Conservation (phyloP, 2,888 invertebrate species). For the Mesochorus sp. region DNA sequence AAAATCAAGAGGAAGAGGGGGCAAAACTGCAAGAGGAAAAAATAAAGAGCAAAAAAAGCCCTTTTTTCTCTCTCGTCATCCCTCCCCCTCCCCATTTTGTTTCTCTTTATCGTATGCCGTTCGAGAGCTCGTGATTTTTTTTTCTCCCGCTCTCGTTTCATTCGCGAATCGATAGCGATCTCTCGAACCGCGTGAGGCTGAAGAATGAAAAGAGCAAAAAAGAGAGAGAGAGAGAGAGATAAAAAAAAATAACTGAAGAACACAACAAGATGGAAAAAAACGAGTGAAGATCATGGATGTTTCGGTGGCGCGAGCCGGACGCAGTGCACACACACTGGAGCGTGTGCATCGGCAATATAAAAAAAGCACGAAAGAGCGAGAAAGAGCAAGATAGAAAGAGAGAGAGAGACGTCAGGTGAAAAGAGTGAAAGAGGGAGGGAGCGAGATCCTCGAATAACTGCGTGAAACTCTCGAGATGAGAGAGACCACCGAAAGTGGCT, state of each 20-base stretch:
- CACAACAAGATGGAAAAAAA: no score
- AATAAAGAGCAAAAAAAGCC: background rate
- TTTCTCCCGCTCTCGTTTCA: slow-evolving; percentile 47
- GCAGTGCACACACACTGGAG: background rate
- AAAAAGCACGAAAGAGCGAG: background rate
- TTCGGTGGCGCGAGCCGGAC: slow-evolving; percentile 57
- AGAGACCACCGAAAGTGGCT: slow-evolving; percentile 60
- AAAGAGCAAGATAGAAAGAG: background rate
- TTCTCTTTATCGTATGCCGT: slow-evolving; percentile 37
- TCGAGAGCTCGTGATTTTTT: slow-evolving; percentile 13
- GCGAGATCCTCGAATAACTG: background rate
- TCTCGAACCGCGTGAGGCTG: slow-evolving; percentile 48
- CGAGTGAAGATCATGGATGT: slow-evolving; percentile 24
- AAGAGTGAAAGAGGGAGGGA: background rate
- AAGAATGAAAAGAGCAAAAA: slow-evolving; percentile 2
- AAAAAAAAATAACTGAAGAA: background rate
- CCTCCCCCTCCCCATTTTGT: background rate
- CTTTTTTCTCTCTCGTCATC: background rate
- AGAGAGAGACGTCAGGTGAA: background rate
- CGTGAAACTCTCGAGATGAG: slow-evolving; percentile 35
- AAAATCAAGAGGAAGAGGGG: background rate
- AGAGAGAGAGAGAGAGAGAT: slow-evolving; percentile 11
- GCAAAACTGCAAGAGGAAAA: background rate
- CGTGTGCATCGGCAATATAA: slow-evolving; percentile 16
- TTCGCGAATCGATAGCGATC: slow-evolving; percentile 57